Evolutionary conservation across 64 coral and sea anemone species (phyloP), one percentile per base, ranked within the genome.

Genomic region (Porites australiensis): DNA sequence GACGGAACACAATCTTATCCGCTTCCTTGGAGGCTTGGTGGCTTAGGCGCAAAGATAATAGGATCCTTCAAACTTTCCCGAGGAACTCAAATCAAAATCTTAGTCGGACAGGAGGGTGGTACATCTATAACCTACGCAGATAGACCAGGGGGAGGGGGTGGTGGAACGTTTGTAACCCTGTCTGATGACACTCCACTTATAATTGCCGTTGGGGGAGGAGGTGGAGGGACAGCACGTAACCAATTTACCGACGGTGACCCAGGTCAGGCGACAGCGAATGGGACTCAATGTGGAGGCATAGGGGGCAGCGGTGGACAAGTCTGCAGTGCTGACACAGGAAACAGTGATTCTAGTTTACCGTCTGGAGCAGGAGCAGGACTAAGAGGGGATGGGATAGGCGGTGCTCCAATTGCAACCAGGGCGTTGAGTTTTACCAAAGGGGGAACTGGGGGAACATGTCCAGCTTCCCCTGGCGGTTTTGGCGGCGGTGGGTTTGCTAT

Each of bases 151-250:
- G 55, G 86, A 9, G 95, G 91, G 16, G 95, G 95, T 12, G 95
- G 95, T 58, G 95, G 79, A 88, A 96, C 64, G 44, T 96, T 93
- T 64, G 90, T 96, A 4, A 65, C 79, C 8, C 71, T 77, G 9
- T 37, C 63, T 11, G 72, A 96, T 65, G 74, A 96, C 54, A 89
- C 86, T 13, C 90, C 90, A 44, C 54, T 96, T 48, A 66, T 96
- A 16, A 61, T 96, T 20, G 95, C 95, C 21, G 95, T 90, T 58
- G 95, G 95, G 49, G 95, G 95, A 61, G 95, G 95, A 14, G 95
- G 95, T 50, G 86, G 95, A 3, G 87, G 77, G 13, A 21, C 66
- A 49, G 13, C 69, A 15, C 7, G 58, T 11, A 52, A 15, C 64
- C 12, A 50, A 3, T 89, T 89, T 20, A 87, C 75, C 12, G 83